These are phyloP conservation scores for Drosophila macrospina DNA, from an alignment of 2,888 invertebrate species.

Conservation along the genomic window DNA sequence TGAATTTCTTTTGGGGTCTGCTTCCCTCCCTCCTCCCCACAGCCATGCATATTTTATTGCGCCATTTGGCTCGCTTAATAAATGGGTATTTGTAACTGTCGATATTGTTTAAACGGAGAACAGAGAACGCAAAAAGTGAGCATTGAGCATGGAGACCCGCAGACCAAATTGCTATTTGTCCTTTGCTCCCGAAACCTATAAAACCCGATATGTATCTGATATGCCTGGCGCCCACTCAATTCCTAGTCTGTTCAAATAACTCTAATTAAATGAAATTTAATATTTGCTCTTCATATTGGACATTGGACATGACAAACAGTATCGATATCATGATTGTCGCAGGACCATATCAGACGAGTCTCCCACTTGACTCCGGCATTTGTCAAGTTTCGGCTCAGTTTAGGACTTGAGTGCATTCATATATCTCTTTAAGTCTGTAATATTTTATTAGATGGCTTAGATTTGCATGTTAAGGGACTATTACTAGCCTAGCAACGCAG, in stretches of 20 bases:
- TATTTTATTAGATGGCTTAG: neutral
- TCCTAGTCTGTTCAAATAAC: conserved; percentile 51
- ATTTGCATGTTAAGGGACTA: too few species aligned
- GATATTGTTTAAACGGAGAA: conserved; percentile 13
- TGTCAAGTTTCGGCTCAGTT: neutral
- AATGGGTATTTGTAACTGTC: conserved; percentile 60
- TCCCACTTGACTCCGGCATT: neutral
- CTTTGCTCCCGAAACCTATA: conserved; percentile 53
- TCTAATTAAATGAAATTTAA: conserved; percentile 72
- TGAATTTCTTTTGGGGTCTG: conserved; percentile 39
- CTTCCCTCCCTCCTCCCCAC: conserved; percentile 4
- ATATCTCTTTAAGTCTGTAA: neutral
- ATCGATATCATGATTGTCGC: conserved; percentile 12
- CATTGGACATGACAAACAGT: conserved; percentile 37
- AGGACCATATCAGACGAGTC: neutral
- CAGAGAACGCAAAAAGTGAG: neutral
- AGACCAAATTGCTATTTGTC: conserved; percentile 35
- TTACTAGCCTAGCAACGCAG: too few species aligned
- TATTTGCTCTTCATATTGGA: conserved; percentile 36
- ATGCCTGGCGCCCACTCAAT: conserved; percentile 39
- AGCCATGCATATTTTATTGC: conserved; percentile 64
- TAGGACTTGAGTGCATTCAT: neutral
- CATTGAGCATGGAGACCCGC: conserved; percentile 3
- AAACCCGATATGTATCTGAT: conserved; percentile 64
- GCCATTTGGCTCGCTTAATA: conserved; percentile 68